A percentile compares a stretch with the other conserved stretches of the same genome.
Evolutionary conservation across 1,140 invertebrate species (phyloP).

Genomic region (Bombus soroeensis): DNA sequence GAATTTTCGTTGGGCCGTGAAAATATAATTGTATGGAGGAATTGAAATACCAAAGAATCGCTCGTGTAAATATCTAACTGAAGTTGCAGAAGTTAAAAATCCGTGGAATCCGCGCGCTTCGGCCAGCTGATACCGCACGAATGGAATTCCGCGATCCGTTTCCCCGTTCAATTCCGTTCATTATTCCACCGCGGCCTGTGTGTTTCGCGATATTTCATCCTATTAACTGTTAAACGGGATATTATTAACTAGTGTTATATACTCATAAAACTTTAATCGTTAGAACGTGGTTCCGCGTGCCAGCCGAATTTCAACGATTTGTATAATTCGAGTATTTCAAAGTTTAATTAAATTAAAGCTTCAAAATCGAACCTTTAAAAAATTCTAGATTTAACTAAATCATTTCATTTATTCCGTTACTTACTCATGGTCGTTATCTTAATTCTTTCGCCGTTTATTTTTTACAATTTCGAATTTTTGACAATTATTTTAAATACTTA

Average conservation of each 20-base stretch:
- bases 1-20: neutral
- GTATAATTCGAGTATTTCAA: neutral
- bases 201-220: slow-evolving; percentile 36
- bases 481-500: too few relatives aligned
- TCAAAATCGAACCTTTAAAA: neutral
- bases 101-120: slow-evolving; percentile 21
- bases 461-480: too few relatives aligned
- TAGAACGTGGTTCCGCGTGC: neutral
- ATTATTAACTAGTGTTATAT: slow-evolving; percentile 16
- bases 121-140: slow-evolving; percentile 16
- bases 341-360: neutral
- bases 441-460: neutral
- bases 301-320: too few relatives aligned
- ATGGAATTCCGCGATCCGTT: slow-evolving; percentile 31
- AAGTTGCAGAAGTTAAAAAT: slow-evolving; percentile 24
- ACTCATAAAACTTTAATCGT: neutral
- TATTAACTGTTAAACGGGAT: slow-evolving; percentile 18
- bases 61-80: slow-evolving; percentile 32
- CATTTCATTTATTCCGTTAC: neutral
- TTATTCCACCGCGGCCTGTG: neutral
- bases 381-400: neutral
- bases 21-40: neutral
- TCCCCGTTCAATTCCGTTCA: slow-evolving; percentile 36
- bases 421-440: neutral
- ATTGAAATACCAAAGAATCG: slow-evolving; percentile 20